phyloP scores from a whole-genome alignment of 2,113 vertebrate species.

The Rhizomys pruinosus region DNA sequence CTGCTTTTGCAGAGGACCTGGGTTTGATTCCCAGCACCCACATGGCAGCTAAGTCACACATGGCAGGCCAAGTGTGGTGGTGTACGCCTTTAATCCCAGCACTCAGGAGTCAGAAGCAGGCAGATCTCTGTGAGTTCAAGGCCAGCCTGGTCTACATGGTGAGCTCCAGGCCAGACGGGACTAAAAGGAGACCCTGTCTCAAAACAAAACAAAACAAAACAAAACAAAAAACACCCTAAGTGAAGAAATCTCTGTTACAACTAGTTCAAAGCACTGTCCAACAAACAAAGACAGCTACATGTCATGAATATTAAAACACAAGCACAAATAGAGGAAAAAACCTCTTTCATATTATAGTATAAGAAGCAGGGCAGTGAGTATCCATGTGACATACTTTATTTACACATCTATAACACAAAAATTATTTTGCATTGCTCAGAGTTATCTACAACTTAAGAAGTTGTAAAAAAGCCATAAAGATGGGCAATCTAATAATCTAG shows the following conservation, averaged over 20 bases:
- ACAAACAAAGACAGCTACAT: background rate
- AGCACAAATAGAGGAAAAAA: background rate
- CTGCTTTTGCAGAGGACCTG: too few relatives aligned
- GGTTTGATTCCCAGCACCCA: too few relatives aligned
- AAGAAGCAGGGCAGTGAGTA: background rate
- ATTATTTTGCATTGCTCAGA: conserved; percentile 3
- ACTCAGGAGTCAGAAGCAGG: too few relatives aligned
- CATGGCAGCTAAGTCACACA: too few relatives aligned
- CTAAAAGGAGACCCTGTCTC: too few relatives aligned
- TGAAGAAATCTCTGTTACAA: background rate
- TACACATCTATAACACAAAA: background rate
- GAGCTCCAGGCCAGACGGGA: too few relatives aligned
- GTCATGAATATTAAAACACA: conserved; percentile 20
- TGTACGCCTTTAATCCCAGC: too few relatives aligned
- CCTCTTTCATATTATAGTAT: background rate
- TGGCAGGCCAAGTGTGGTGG: too few relatives aligned
- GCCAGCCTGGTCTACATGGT: too few relatives aligned
- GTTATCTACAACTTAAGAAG: background rate
- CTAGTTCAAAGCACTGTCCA: background rate
- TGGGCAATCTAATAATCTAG: background rate
- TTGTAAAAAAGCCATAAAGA: background rate
- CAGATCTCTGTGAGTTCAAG: too few relatives aligned
- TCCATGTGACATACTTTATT: background rate
- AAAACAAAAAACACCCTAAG: too few relatives aligned
- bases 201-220: too few relatives aligned